phyloP scores from a whole-genome alignment of 64 coral and sea anemone genomes.

The Stichodactyla mertensii region DNA sequence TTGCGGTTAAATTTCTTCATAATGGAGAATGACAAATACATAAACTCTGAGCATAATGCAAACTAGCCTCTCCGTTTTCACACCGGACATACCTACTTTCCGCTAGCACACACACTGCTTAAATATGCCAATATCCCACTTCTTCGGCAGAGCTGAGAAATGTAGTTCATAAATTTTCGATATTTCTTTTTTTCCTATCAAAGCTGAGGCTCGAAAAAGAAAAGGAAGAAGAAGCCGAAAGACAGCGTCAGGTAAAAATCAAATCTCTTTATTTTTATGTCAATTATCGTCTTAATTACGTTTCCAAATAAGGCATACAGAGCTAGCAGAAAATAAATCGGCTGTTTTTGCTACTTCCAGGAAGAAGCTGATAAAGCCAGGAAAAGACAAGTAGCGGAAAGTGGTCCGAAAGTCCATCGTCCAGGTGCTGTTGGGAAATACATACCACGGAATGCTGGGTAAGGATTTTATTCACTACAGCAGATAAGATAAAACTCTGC shows the following conservation, averaged over 20 bases:
- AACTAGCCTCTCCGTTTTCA: too few species aligned
- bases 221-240: conserved; percentile 76
- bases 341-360: background rate
- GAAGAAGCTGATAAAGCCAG: conserved; percentile 53
- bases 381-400: conserved; percentile 32
- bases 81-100: too few species aligned
- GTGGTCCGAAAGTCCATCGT: conserved; percentile 56
- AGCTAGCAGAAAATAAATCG: background rate
- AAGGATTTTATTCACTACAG: background rate
- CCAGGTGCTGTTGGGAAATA: conserved; percentile 74
- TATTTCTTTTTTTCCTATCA: background rate
- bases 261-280: too few species aligned
- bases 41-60: too few species aligned
- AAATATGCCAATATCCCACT: too few species aligned
- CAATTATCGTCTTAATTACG: too few species aligned
- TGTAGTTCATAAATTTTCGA: background rate
- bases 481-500: too few species aligned
- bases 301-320: background rate
- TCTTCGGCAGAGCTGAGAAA: background rate
- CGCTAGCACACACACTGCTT: too few species aligned
- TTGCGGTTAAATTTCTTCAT: too few species aligned
- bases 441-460: conserved; percentile 43
- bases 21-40: too few species aligned
- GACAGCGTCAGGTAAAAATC: conserved; percentile 6
- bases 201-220: conserved; percentile 75